A percentile compares a stretch with the other conserved stretches of the same genome.
Conservation (phyloP, 2,113 vertebrate genomes). For the Myotis brandtii region DNA sequence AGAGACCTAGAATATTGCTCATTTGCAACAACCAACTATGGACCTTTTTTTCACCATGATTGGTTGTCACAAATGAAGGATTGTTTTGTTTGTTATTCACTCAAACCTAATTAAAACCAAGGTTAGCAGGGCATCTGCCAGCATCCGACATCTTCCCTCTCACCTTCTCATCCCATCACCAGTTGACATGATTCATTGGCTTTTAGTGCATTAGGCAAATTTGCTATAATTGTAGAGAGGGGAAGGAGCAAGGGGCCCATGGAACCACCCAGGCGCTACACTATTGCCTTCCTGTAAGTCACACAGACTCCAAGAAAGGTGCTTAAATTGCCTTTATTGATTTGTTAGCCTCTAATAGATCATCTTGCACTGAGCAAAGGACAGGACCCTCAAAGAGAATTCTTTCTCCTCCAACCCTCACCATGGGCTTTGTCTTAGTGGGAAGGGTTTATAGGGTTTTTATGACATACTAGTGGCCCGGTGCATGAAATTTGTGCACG, state of each 20-base stretch:
- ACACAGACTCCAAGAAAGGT: constrained; percentile 72
- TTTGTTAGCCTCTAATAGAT: constrained; percentile 71
- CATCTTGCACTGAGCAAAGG: constrained; percentile 54
- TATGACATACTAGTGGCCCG: too few species aligned
- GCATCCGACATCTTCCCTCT: constrained; percentile 40
- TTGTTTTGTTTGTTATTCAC: constrained; percentile 77
- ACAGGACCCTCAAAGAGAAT: constrained; percentile 55
- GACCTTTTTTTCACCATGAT: not conserved
- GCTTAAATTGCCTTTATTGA: constrained; percentile 77
- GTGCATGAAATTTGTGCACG: too few species aligned
- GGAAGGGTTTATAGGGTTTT: not conserved
- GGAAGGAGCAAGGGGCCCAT: constrained; percentile 61
- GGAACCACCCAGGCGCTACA: constrained; percentile 61
- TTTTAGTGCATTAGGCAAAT: constrained; percentile 80
- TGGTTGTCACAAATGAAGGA: constrained; percentile 66
- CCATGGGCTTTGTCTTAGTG: constrained; percentile 23
- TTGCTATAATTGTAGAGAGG: constrained; percentile 73
- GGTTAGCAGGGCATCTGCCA: constrained; percentile 79
- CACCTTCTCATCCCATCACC: constrained; percentile 40
- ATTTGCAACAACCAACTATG: not conserved
- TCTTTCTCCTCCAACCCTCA: constrained; percentile 34
- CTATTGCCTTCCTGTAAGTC: constrained; percentile 70
- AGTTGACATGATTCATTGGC: constrained; percentile 68
- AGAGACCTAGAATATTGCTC: not conserved
- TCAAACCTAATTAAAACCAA: constrained; percentile 80